A percentile compares a stretch with the other conserved stretches of the same genome.
phyloP scores from a whole-genome alignment of 2,888 invertebrate species.

The Netelia melanura region DNA sequence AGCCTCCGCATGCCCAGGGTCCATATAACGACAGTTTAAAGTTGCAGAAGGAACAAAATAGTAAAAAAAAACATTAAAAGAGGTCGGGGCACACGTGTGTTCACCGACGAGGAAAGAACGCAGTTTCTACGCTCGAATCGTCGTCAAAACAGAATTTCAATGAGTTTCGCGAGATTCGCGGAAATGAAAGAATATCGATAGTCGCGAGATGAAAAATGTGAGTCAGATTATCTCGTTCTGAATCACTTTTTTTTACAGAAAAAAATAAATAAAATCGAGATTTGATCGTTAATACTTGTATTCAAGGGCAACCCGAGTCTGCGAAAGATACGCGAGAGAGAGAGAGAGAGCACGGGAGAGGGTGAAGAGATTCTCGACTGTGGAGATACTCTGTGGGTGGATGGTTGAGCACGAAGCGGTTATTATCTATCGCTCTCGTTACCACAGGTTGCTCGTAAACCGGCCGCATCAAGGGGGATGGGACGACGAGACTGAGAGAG shows the following conservation, averaged over 20 bases:
- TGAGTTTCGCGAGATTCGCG: no score
- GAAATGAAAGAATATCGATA: neutral
- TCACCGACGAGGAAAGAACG: neutral
- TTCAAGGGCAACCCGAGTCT: slow-evolving; percentile 47
- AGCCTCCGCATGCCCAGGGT: slow-evolving; percentile 66
- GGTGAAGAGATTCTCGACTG: slow-evolving; percentile 59
- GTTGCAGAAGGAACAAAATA: slow-evolving; percentile 71
- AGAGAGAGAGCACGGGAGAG: slow-evolving; percentile 41
- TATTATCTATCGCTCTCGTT: slow-evolving; percentile 85
- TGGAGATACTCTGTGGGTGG: slow-evolving; percentile 59
- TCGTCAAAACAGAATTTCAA: no score
- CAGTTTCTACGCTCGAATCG: no score
- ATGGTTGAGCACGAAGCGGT: slow-evolving; percentile 82
- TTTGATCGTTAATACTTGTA: slow-evolving; percentile 19
- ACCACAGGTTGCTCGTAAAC: slow-evolving; percentile 85
- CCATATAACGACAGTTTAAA: slow-evolving; percentile 79
- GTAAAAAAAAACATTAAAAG: slow-evolving; percentile 21
- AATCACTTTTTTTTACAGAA: no score
- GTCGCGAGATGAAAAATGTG: neutral
- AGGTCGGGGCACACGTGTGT: slow-evolving; percentile 11
- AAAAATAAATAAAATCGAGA: no score
- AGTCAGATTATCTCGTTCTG: neutral
- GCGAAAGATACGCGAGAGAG: slow-evolving; percentile 17
- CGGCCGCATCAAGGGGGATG: slow-evolving; percentile 82
- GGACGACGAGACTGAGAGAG: slow-evolving; percentile 76